Base-by-base conservation (phyloP, 2,113 vertebrate genomes). In the Menura novaehollandiae region DNA sequence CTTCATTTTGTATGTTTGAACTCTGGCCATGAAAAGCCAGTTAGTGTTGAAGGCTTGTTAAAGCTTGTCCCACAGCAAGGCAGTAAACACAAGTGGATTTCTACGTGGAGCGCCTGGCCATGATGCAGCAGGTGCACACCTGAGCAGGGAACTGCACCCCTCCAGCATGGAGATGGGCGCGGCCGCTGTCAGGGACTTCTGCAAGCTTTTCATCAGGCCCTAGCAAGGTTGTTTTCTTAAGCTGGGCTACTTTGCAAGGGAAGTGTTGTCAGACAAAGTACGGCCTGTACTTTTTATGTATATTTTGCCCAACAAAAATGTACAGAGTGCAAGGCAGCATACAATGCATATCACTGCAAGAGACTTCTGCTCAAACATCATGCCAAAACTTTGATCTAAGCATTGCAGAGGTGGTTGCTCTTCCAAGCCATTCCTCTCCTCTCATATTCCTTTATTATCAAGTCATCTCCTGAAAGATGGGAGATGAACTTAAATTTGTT, bases 1-100 rank as follows among this genome's bases (percentile, higher is more conserved):
- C 58, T 63, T 69, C 49, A 27, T 67, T 91, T 41, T 28, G 30
- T 71, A n/a, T 74, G 92, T 95, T 95, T 94, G 94, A 97, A 94
- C 82, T 91, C 71, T 0, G 4, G 72, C 46, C 43, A 7, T 88
- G 75, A 95, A 89, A 93, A 94, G 75, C 55, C 63, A 91, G 67
- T n/a, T 43, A 23, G 67, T n/a, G 19, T 3, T n/a, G 33, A 47
- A 74, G 72, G 56, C 88, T 59, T 93, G 92, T 80, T 67, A 23
- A 30, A 74, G 60, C 91, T 88, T 90, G 92, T 74, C 78, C 43
- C 27, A 18, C 30, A 55, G 39, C 78, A 88, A 72, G 82, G 51
- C 55, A 66, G 33, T 11, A 56, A 96, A 77, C 43, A 86, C 0
- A 23, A 74, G 62, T 69, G 49, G 59, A 75, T 90, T 71, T n/a